Evolutionary conservation across 2,888 invertebrate species (phyloP).

Genomic region (Conus canariensis): DNA sequence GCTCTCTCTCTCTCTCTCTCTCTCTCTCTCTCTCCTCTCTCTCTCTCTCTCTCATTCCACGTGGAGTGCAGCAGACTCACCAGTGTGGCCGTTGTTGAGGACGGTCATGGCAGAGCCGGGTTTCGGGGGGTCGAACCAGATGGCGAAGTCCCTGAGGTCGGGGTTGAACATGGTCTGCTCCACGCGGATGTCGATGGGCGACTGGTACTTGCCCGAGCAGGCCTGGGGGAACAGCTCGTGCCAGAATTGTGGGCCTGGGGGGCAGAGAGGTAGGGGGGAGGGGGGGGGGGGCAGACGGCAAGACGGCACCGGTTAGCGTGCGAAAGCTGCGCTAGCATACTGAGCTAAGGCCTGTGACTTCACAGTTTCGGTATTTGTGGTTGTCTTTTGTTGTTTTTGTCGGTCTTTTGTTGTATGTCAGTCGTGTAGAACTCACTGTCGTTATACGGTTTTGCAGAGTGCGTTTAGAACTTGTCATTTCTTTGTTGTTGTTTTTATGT

Average conservation of each 20-base stretch:
- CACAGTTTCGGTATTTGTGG: too few relatives aligned
- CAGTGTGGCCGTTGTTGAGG: constrained; percentile 86
- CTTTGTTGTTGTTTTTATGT: too few relatives aligned
- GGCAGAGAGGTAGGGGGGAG: background rate
- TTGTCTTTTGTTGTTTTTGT: too few relatives aligned
- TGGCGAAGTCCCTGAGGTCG: constrained; percentile 79
- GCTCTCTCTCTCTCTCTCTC: background rate
- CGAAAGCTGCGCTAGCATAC: too few relatives aligned
- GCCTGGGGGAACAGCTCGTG: constrained; percentile 77
- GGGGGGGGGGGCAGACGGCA: background rate
- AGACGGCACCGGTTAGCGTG: too few relatives aligned
- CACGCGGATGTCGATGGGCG: constrained; percentile 86
- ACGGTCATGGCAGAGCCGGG: constrained; percentile 79
- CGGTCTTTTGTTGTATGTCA: too few relatives aligned
- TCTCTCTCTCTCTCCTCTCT: too few relatives aligned
- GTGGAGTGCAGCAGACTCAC: constrained; percentile 77
- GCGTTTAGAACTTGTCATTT: too few relatives aligned
- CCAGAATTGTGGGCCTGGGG: constrained; percentile 65
- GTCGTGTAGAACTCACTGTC: too few relatives aligned
- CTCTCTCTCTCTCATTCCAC: background rate
- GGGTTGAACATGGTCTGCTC: constrained; percentile 74
- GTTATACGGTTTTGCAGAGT: too few relatives aligned
- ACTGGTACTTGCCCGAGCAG: constrained; percentile 86
- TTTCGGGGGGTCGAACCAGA: constrained; percentile 81
- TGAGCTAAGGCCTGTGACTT: too few relatives aligned